phyloP scores from a whole-genome alignment of 2,113 vertebrate genomes.

The Antechinus flavipes region DNA sequence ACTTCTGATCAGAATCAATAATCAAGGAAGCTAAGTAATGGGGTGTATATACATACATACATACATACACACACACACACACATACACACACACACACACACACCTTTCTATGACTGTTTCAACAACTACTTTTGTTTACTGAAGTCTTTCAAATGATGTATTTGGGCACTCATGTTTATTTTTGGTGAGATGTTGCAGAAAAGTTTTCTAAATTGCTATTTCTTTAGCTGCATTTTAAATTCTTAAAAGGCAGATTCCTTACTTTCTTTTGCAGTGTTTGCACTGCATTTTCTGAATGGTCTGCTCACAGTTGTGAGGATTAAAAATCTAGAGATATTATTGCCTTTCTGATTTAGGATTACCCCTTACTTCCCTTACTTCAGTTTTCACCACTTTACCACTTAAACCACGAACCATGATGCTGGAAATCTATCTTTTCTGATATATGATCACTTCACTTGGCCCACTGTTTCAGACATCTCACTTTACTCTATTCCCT shows the following conservation, averaged over 20 bases:
- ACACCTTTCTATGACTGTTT: not conserved
- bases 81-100: too few relatives aligned
- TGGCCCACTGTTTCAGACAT: not conserved
- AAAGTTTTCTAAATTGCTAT: not conserved
- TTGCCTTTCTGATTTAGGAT: not conserved
- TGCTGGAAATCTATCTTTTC: not conserved
- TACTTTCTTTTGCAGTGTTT: not conserved
- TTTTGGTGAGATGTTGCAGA: not conserved
- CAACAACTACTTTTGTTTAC: not conserved
- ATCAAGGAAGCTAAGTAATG: not conserved
- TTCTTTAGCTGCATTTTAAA: not conserved
- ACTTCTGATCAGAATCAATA: slow-evolving; percentile 18
- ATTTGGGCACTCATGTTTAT: not conserved
- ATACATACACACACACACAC: too few relatives aligned
- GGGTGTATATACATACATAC: not conserved
- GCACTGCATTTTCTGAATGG: not conserved
- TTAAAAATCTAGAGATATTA: not conserved
- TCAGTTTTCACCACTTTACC: not conserved
- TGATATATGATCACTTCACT: not conserved
- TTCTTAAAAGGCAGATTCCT: not conserved
- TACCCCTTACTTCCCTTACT: not conserved
- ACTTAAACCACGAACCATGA: not conserved
- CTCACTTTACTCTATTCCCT: not conserved
- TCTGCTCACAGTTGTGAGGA: not conserved
- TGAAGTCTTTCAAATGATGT: not conserved